Conservation (phyloP, 2,797 vertebrate species). For the Anas capensis region DNA sequence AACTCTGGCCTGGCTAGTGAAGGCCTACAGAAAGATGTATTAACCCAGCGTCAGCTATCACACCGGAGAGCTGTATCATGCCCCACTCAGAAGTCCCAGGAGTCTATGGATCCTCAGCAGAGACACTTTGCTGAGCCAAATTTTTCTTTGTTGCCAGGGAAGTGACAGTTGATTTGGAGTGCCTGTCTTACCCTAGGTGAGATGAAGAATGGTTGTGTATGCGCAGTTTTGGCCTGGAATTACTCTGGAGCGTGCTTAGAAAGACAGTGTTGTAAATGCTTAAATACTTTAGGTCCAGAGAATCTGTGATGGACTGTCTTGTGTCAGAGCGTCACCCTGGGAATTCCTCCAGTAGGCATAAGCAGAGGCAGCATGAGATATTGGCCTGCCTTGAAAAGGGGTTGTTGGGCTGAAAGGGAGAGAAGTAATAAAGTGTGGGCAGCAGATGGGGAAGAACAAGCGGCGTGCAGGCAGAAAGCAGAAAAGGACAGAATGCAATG, state of each 20-base stretch:
- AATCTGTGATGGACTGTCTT: not conserved
- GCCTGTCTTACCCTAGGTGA: not conserved
- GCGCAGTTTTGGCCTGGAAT: not conserved
- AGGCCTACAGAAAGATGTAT: not conserved
- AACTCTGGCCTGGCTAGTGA: not conserved
- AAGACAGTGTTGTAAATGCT: slow-evolving; percentile 1
- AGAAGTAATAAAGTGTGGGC: not conserved
- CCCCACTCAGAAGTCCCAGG: not conserved
- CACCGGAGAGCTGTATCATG: not conserved
- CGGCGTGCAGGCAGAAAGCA: not conserved
- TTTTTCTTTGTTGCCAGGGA: not conserved
- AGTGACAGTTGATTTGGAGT: not conserved
- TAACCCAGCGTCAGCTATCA: not conserved
- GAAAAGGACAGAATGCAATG: not conserved
- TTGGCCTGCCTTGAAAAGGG: not conserved
- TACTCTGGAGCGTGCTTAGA: not conserved
- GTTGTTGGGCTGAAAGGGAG: not conserved
- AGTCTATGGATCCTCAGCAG: not conserved
- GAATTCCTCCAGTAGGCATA: not conserved
- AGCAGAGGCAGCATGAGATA: not conserved
- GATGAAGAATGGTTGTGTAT: not conserved
- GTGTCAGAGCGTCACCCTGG: not conserved
- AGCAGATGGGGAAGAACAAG: not conserved
- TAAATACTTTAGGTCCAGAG: slow-evolving; percentile 14
- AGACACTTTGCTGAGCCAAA: not conserved